A percentile compares a stretch with the other conserved stretches of the same genome.
Evolutionary conservation across 2,888 invertebrate species (phyloP).

Genomic region (Syrphus vitripennis): DNA sequence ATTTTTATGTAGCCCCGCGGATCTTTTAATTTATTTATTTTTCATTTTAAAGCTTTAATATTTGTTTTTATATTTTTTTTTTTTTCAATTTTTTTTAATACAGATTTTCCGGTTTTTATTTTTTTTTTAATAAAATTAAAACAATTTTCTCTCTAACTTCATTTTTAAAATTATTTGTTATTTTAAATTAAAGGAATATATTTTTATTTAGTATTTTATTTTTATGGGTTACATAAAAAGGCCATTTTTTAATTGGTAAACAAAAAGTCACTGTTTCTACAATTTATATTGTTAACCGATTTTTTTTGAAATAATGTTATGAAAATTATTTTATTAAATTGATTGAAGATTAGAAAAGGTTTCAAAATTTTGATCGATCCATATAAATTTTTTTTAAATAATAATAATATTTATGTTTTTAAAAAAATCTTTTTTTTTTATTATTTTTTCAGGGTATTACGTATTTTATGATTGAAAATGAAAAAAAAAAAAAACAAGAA

Average conservation of each 20-base stretch:
- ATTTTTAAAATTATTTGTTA: no score
- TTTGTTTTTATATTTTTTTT: background rate
- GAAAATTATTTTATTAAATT: no score
- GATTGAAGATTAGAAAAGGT: no score
- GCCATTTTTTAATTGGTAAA: no score
- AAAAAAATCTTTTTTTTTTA: background rate
- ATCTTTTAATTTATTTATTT: background rate
- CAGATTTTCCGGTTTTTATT: no score
- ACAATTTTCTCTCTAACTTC: background rate
- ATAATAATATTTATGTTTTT: background rate
- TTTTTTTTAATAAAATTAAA: no score
- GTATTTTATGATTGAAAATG: constrained; percentile 4
- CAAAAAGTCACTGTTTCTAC: no score
- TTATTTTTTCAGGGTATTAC: constrained; percentile 20
- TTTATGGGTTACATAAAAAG: no score
- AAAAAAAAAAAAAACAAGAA: background rate
- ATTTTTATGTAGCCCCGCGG: background rate
- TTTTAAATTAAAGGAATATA: no score
- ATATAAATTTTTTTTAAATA: background rate
- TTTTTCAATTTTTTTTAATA: background rate
- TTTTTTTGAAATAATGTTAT: no score
- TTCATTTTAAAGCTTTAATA: background rate
- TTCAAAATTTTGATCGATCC: background rate
- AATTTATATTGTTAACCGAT: no score
- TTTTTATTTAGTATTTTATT: no score